Evolutionary conservation across 2,888 invertebrate genomes (phyloP), one percentile per base, ranked within the genome.

Genomic region (Platypus cylindrus): DNA sequence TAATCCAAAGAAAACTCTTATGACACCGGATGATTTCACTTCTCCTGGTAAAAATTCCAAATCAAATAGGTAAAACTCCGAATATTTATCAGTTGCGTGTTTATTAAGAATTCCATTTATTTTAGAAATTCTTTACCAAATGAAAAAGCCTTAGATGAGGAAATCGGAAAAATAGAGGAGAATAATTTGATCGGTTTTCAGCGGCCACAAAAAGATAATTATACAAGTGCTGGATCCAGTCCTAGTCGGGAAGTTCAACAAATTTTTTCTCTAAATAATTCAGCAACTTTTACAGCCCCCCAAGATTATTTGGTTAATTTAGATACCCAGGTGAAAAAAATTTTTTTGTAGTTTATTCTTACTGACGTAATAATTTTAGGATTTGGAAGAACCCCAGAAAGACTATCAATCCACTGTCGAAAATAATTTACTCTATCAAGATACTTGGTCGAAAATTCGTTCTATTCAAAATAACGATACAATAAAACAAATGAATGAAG

Each of bases 171-270:
- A 37, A 33, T 47, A n/a, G 40, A 44, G 4, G 47, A 48, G 8
- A 38, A 37, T 2, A 41, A 42, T 8, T 52, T 49, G 4, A 54
- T 55, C 5, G 58, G 59, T 31, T 57, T 55, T 29, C 50, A 55
- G 35, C 34, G 47, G 29, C 51, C 52, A 2, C 55, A 54, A 34
- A 56, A 57, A 41, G 59, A 60, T 47, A 68, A 67, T 52, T 64
- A 71, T 45, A 73, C 78, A 1, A 85, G 85, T 32, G 83, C 80
- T n/a, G 84, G 84, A 9, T 87, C 87, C 40, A 87, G 86, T 58
- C 87, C 90, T 3, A 87, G 87, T 51, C 69, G 86, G 14, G 90
- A 91, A 64, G 90, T 90, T 14, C 78, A 85, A 56, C 81, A 89
- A 64, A 90, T 90, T 47, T 67, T 90, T 58, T 75, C 79, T 3